Percentiles rank a stretch among this genome's conserved stretches.
Conservation (phyloP, 2,113 vertebrate species). For the Mystacornis crossleyi region DNA sequence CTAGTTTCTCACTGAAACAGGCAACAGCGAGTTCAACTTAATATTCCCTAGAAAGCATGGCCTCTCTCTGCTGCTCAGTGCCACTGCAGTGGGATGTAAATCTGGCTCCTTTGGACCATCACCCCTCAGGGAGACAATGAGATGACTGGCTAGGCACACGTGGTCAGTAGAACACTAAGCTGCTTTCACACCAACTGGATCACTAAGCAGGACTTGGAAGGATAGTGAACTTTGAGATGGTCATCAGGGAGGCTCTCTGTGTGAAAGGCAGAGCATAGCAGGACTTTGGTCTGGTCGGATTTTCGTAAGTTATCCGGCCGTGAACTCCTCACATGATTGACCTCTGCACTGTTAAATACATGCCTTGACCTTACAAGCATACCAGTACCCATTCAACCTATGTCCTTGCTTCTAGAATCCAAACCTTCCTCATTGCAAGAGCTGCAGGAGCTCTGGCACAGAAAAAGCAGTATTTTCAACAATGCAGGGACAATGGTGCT, state of each 20-base stretch:
- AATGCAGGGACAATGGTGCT: not conserved
- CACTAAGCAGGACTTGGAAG: not conserved
- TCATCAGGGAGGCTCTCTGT: not conserved
- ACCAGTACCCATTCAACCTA: not conserved
- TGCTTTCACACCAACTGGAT: not conserved
- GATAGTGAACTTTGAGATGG: not conserved
- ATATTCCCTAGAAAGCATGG: not conserved
- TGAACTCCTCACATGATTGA: not conserved
- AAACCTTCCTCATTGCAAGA: not conserved
- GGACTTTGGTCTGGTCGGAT: slow-evolving; percentile 15
- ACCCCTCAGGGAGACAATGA: not conserved
- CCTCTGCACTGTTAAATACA: not conserved
- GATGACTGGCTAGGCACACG: not conserved
- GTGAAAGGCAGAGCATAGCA: not conserved
- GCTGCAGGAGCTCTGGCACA: not conserved
- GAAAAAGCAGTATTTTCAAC: not conserved
- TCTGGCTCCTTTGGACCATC: not conserved
- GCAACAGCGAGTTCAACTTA: not conserved
- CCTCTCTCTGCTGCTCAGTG: not conserved
- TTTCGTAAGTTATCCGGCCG: not conserved
- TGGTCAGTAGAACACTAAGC: not conserved
- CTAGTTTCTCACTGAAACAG: not conserved
- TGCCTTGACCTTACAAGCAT: not conserved
- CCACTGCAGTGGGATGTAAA: not conserved
- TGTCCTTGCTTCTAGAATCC: not conserved